Evolutionary conservation across 2,797 vertebrate genomes (phyloP).

Genomic region (Mus caroli): DNA sequence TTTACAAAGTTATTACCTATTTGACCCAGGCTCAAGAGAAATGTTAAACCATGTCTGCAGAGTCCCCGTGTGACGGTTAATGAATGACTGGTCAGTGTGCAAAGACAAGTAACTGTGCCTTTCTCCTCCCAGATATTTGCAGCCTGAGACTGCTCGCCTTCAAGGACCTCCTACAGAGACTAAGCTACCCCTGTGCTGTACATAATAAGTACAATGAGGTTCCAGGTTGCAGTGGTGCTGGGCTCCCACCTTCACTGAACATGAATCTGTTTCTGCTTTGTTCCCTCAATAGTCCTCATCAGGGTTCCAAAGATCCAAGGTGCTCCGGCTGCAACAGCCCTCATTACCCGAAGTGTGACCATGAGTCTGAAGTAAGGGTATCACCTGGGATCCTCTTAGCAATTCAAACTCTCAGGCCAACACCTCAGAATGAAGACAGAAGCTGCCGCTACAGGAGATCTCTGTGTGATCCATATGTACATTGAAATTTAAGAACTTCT

Average conservation of each 20-base stretch:
- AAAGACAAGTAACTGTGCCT: no score
- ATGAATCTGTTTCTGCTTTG: background rate
- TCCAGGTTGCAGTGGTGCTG: background rate
- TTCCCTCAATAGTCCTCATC: background rate
- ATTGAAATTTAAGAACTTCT: constrained; percentile 19
- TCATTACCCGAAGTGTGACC: background rate
- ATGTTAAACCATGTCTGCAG: background rate
- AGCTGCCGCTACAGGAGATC: background rate
- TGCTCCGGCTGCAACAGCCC: background rate
- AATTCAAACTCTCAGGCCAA: background rate
- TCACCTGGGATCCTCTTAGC: background rate
- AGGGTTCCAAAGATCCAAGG: background rate
- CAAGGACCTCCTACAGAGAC: background rate
- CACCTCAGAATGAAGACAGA: background rate
- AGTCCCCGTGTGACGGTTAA: no score
- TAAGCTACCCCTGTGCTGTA: background rate
- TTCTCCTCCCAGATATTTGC: background rate
- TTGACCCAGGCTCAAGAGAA: background rate
- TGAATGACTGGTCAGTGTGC: background rate
- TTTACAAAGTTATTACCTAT: background rate
- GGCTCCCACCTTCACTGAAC: background rate
- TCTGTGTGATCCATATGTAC: background rate
- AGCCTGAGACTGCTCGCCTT: background rate
- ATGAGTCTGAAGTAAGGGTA: background rate
- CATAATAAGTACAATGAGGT: no score